A percentile compares a stretch with the other conserved stretches of the same genome.
These are phyloP conservation scores for Busseola fusca DNA, from an alignment of 2,888 invertebrate genomes.

Conservation along the genomic window DNA sequence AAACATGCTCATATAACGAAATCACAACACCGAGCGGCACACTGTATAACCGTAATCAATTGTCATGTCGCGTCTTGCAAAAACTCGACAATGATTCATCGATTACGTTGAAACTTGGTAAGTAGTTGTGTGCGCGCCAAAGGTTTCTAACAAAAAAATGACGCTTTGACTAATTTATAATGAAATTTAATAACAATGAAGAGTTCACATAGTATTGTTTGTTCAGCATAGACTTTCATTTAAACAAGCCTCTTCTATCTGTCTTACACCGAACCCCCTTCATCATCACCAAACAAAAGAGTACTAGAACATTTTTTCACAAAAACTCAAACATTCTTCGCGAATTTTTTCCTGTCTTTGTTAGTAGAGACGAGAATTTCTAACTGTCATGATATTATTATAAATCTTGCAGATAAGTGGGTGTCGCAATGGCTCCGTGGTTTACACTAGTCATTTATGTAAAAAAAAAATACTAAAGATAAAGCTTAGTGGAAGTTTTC, in stretches of 20 bases:
- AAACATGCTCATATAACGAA: too few relatives aligned
- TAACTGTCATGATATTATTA: constrained; percentile 62
- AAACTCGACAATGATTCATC: neutral
- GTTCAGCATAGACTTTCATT: neutral
- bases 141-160: neutral
- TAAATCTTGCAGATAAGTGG: constrained; percentile 63
- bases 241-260: constrained; percentile 8
- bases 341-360: constrained; percentile 55
- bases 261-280: constrained; percentile 19
- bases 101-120: neutral
- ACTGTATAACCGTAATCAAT: too few relatives aligned
- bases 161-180: neutral
- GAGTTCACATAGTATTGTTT: neutral
- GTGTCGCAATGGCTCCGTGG: constrained; percentile 51
- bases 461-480: constrained; percentile 44
- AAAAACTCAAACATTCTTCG: constrained; percentile 34
- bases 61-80: neutral
- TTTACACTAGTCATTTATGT: constrained; percentile 60
- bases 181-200: neutral
- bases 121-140: neutral
- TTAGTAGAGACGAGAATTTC: constrained; percentile 56
- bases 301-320: constrained; percentile 37
- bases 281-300: constrained; percentile 45
- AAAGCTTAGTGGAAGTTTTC: constrained; percentile 44
- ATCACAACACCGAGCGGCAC: too few relatives aligned